Base-by-base conservation (phyloP, 1,140 invertebrate genomes). In the Dinothrombium tinctorium region DNA sequence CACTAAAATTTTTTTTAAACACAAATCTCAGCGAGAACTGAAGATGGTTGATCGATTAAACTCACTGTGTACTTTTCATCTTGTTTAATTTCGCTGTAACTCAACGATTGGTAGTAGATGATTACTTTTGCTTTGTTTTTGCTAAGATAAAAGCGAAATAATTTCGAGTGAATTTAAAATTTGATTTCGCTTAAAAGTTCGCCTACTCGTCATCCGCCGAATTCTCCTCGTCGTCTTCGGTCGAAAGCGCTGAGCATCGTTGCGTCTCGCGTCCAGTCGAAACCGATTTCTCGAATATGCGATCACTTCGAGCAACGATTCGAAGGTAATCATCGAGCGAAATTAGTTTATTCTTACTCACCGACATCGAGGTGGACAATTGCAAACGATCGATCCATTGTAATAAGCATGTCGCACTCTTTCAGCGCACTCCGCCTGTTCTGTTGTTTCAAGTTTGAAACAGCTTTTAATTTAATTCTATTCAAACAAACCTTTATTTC, bases 211-310 rank as follows among this genome's bases (percentile, higher is more conserved):
- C 37, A 44, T 17, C 37, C 12, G 25, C 3, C 14, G 33, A 12
- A 5, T 33, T 19, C n/a, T 37, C 32, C 23, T 39, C n/a, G n/a
- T n/a, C 35, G 5, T 2, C 23, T 8, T 29, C 33, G 2, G 45
- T 17, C 17, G 45, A 32, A n/a, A 46, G 17, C 24, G 42, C 42
- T n/a, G 45, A 45, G 37, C 45, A 46, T 41, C 43, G 45, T n/a
- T 20, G 42, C 20, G 44, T 25, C 24, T 46, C 41, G 15, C 33
- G 17, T 33, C 45, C 45, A 20, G 45, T 46, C 1, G 45, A 46
- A 4, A 46, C 33, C 20, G 40, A 46, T 22, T 46, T 45, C 36
- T 43, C 45, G 19, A 38, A 46, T 2, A 35, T 32, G 17, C 25
- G 21, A 33, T 46, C 45, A 31, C 28, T 39, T 39, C 9, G 12